Base-by-base conservation (phyloP, 2,797 vertebrate genomes). In the Astyanax mexicanus region DNA sequence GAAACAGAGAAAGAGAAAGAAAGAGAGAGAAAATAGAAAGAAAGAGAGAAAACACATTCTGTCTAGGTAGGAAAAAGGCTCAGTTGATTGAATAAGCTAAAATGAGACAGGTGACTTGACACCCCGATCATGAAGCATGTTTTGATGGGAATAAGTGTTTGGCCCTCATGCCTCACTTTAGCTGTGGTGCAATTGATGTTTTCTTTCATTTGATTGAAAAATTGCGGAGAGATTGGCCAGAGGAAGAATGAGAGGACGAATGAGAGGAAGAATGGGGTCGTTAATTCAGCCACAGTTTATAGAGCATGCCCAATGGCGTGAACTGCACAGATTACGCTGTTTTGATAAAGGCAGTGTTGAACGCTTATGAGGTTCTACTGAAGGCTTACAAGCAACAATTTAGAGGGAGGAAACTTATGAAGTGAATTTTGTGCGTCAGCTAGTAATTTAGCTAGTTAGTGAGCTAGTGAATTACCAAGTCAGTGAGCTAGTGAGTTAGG, bases 231-330 rank as follows among this genome's bases (percentile, higher is more conserved):
- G 49, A 51, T 23, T 51, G 8, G 49, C 49, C 49, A 13, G 51
- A 54, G 51, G 51, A 54, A 13, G 23, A 54, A 54, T 13, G 51
- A 12, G 51, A 25, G 51, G 21, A 11, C 27, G 51, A 54, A 54
- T 27, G 23, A 8, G 23, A n/a, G n/a, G n/a, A n/a, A 21, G 47
- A 49, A 49, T 21, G 47, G 10, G n/a, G 51, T 54, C 51, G 54
- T 54, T 54, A 54, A 54, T 54, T 54, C 51, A 54, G 51, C 19
- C 0, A 9, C 3, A 19, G 47, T 47, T 49, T 21, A 49, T 6
- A n/a, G 44, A 47, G 45, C 45, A 19, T 51, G 51, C 51, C 51
- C 21, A 25, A 54, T 54, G 51, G 51, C 51, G 21, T 54, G 21
- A 13, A 51, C 51, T 27, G 2, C 13, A 12, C 51, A 12, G 21